Base-by-base conservation (phyloP, 2,888 invertebrate genomes). In the Archips crataeganus region DNA sequence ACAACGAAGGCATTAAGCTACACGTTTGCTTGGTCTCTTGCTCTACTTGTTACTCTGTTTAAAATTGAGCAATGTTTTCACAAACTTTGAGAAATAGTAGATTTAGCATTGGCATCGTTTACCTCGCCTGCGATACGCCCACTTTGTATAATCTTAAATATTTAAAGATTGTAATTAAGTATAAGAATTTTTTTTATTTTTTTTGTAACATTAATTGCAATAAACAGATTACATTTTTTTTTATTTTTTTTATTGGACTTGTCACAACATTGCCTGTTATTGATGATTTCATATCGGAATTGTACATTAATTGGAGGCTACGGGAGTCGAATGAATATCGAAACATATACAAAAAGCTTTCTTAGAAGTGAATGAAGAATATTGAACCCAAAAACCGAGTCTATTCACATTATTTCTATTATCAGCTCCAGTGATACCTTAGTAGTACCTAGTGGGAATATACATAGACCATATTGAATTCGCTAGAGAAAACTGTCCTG, bases 61-160 rank as follows among this genome's bases (percentile, higher is more conserved):
- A 8, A 36, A 39, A 83, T 91, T 89, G 81, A 77, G 85, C 84
- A 91, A 93, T 82, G 79, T 89, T 92, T 92, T 87, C 90, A 89
- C 88, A 91, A 92, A 87, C 15, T 80, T 81, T 65, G 74, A 87
- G 88, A 89, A 91, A 89, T 86, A 86, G 83, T 87, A 85, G 84
- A 89, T 89, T 89, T 88, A 84, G 84, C 83, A 86, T 85, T 86
- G 80, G 82, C 84, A 76, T 84, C 81, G 23, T 23, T 54, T 23
- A 9, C 57, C 32, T 57, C 32, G 85, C 84, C 3, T 68, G 45
- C 57, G 67, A 62, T 67, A 67, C 71, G 36, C 65, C 65, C 51
- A 65, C 65, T 62, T 60, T 51, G 51, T 51, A 51, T n/a, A n/a
- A n/a, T n/a, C n/a, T n/a, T n/a, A n/a, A n/a, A n/a, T n/a, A n/a